Evolutionary conservation across 2,113 vertebrate genomes (phyloP), one percentile per base, ranked within the genome.

Genomic region (Dasyprocta punctata): DNA sequence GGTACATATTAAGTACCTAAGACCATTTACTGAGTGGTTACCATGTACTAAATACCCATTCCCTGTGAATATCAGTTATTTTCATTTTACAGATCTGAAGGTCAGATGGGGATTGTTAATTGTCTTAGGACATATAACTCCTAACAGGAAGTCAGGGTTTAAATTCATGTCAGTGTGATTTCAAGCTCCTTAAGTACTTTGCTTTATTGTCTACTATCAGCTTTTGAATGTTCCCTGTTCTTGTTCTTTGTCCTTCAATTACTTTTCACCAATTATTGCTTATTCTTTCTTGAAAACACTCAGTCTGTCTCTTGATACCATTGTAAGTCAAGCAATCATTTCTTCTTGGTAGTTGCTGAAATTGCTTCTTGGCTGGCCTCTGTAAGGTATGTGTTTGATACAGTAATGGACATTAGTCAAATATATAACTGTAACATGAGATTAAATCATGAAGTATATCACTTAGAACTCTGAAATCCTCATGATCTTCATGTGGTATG

Each of bases 231-330:
- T 90, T 88, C 6, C 14, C 17, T 81, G 61, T 28, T 44, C 12
- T 91, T 96, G 13, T 75, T 90, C 49, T 87, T 89, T 89, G 82
- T 86, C 56, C 16, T 12, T 90, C 4, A 63, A 22, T 81, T 44
- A 65, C 47, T 80, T 80, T 52, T 80, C 16, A 83, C 44, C 67
- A 60, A 22, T 49, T 67, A 61, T 6, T 89, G 10, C 81, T 81
- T 65, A 81, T 82, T 89, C 69, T 92, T 96, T n/a, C 19, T 94
- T 86, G 28, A 54, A 94, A 94, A 80, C 33, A 61, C 7, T 65
- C 41, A 24, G 10, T 82, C 7, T 81, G 69, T 91, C 56, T 94
- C 47, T 90, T 38, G 30, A 38, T 65, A 17, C 36, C 16, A 19
- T 60, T 89, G 26, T 80, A 93, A 44, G 75, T 90, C 16, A 75